phyloP scores from a whole-genome alignment of 2,797 vertebrate genomes.

The Gadopsis bispinosus region DNA sequence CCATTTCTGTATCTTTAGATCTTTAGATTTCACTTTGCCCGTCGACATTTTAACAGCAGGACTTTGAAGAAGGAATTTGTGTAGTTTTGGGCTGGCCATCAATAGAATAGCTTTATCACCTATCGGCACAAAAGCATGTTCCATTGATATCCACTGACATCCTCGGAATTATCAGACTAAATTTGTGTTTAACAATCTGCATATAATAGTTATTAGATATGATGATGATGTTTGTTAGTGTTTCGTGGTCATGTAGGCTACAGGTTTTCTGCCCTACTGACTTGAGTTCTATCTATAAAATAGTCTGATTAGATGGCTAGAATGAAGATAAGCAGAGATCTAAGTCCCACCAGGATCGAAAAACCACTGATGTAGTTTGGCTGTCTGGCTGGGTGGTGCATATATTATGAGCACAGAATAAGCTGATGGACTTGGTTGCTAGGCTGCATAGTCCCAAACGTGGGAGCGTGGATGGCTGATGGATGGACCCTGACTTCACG shows the following conservation, averaged over 20 bases:
- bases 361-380: constrained; percentile 16
- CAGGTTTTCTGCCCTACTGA: background rate
- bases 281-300: background rate
- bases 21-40: background rate
- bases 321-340: constrained; percentile 5
- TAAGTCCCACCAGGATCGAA: background rate
- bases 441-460: constrained; percentile 47
- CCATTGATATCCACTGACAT: background rate
- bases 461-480: constrained; percentile 38
- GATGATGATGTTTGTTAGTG: background rate
- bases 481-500: constrained; percentile 36
- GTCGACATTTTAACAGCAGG: background rate
- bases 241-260: background rate
- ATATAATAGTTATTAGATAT: background rate
- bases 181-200: background rate
- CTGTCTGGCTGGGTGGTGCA: constrained; percentile 19
- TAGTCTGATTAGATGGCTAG: background rate
- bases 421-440: constrained; percentile 59
- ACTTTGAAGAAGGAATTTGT: background rate
- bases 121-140: background rate
- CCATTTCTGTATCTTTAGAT: background rate
- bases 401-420: constrained; percentile 45
- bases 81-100: background rate
- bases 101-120: background rate
- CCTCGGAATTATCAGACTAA: background rate